Conservation (phyloP, 2,113 vertebrate genomes). For the Carassius auratus region DNA sequence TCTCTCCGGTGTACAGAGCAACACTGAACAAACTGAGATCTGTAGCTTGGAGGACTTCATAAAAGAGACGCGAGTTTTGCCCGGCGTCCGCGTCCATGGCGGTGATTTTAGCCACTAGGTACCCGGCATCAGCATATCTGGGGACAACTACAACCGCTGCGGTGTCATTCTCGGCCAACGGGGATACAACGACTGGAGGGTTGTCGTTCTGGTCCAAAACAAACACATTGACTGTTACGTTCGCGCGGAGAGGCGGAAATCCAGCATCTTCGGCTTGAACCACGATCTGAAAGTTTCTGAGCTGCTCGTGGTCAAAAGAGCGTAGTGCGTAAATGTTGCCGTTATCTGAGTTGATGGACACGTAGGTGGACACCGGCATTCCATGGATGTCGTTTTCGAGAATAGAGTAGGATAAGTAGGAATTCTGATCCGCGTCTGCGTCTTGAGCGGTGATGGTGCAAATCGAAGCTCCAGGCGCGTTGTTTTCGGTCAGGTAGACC, state of each 20-base stretch:
- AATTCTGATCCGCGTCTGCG: constrained; percentile 56
- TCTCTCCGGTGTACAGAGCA: constrained; percentile 79
- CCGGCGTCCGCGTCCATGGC: constrained; percentile 79
- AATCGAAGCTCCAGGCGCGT: constrained; percentile 31
- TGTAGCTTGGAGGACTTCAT: constrained; percentile 79
- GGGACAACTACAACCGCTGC: constrained; percentile 73
- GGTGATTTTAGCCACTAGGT: constrained; percentile 77
- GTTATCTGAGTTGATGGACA: constrained; percentile 71
- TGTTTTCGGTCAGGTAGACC: constrained; percentile 49
- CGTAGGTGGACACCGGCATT: constrained; percentile 66
- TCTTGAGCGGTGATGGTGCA: constrained; percentile 46
- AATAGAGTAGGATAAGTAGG: constrained; percentile 61
- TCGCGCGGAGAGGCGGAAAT: constrained; percentile 36
- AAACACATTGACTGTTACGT: constrained; percentile 49
- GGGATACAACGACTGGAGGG: constrained; percentile 76
- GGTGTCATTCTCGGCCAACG: constrained; percentile 73
- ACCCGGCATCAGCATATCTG: constrained; percentile 76
- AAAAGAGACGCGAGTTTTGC: constrained; percentile 84
- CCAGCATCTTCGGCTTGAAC: constrained; percentile 37
- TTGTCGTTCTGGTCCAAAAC: constrained; percentile 78
- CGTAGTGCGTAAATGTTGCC: constrained; percentile 64
- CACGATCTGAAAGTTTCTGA: constrained; percentile 44
- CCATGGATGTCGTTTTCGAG: constrained; percentile 64
- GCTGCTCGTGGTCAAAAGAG: constrained; percentile 64
- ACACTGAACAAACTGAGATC: constrained; percentile 82